Conservation (phyloP, 2,797 vertebrate species). For the Acridotheres tristis region DNA sequence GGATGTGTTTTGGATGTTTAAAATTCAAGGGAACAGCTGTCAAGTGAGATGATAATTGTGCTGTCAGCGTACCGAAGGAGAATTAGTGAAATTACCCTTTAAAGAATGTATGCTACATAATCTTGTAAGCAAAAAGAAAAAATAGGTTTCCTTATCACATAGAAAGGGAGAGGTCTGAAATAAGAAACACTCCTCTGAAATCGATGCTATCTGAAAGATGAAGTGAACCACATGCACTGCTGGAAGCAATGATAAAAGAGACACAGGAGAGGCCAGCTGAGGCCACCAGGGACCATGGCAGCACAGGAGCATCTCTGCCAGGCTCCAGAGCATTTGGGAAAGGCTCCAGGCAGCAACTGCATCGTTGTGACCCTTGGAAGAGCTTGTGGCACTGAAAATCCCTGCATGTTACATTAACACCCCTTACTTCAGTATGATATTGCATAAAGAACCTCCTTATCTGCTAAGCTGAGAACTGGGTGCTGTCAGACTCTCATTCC, state of each 20-base stretch:
- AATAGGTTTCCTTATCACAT: neutral
- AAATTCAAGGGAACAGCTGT: constrained; percentile 48
- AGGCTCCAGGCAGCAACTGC: neutral
- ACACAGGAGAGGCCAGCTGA: neutral
- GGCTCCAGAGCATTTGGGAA: neutral
- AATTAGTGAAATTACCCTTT: constrained; percentile 30
- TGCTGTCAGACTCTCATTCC: neutral
- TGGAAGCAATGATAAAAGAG: neutral
- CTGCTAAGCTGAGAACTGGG: neutral
- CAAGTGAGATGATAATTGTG: constrained; percentile 30
- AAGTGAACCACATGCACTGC: neutral
- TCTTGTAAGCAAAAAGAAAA: neutral
- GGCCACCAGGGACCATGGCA: neutral
- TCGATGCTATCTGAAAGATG: neutral
- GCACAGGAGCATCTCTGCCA: neutral
- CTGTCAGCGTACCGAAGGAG: neutral
- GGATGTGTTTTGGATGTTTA: constrained; percentile 15
- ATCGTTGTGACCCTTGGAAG: neutral
- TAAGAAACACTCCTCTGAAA: neutral
- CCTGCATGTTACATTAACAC: rapidly evolving
- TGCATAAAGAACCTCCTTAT: neutral
- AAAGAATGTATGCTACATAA: neutral
- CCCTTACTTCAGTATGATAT: neutral
- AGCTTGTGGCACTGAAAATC: neutral
- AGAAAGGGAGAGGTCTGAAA: neutral